Base-by-base conservation (phyloP, 2,888 invertebrate genomes). In the Agrochola lychnidis region DNA sequence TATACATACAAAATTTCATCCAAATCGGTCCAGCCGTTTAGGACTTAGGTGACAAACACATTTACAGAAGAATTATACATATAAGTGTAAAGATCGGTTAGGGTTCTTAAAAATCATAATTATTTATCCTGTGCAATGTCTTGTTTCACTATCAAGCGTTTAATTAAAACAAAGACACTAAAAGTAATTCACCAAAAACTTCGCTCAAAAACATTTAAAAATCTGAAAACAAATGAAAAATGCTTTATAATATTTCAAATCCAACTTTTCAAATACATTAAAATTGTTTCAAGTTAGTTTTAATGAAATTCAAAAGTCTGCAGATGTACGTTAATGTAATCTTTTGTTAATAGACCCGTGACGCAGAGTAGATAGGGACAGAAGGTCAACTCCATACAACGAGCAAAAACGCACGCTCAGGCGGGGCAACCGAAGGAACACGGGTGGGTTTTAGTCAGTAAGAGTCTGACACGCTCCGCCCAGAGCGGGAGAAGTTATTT, bases 301-400 rank as follows among this genome's bases (percentile, higher is more conserved):
- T 66, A 74, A 76, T 82, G 68, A 77, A 83, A 78, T 75, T 79
- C 63, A 71, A 70, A 74, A 71, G 80, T 76, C 75, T 78, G 67
- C 68, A 62, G 36, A 57, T 61, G 62, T 85, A 70, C 56, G 4
- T 69, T 61, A 78, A 64, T 82, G 45, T 74, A 78, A 81, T 74
- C 71, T 81, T 56, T 64, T 79, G 68, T 68, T 70, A 76, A 80
- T 80, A 70, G 69, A 73, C 14, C 19, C 22, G n/a, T 40, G 62
- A 22, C 57, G 16, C 40, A 25, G 57, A 79, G 30, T 59, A 76
- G 1, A 36, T 10, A 7, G 6, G 0, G 16, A 30, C 51, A 76
- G 51, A 70, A 70, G n/a, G 16, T 42, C 14, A 0, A 2, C 45
- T 64, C 22, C 0, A 45, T 10, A 36, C 12, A 30, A 30, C 1